Evolutionary conservation across 2,797 vertebrate species (phyloP), one percentile per base, ranked within the genome.

Genomic region (Lycodopsis pacificus): DNA sequence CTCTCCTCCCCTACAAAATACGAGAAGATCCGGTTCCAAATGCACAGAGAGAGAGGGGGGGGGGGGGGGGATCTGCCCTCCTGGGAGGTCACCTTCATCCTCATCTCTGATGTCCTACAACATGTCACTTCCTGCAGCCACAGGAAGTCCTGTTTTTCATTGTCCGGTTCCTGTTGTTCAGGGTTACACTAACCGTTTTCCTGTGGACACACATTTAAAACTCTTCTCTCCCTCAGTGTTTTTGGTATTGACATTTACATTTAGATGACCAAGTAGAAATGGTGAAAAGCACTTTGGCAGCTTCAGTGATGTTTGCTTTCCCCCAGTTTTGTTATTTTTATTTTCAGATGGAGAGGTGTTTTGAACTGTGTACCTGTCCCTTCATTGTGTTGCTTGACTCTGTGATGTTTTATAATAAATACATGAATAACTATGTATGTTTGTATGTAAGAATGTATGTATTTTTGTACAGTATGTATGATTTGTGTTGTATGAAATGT

Each of bases 251-350:
- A 90, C 67, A 81, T 88, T 87, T 75, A 86, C 73, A 85, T 86
- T 81, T 70, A 86, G 81, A 85, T 78, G 80, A 78, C 85, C 90
- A 92, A 90, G 88, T 89, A 89, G 65, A 91, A 92, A 89, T 88
- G 89, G 87, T 94, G 91, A 94, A 92, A 95, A 95, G 95, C 95
- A 96, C 95, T 96, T 95, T 95, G 95, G 94, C 92, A 95, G 95
- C 95, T 95, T 93, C 90, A 86, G 66, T 88, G 88, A 91, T 89
- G 82, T 90, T 89, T 88, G 71, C 86, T 88, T 87, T 77, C 77
- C 79, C 89, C 80, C 71, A 57, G 49, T 69, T 79, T 27, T 22
- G 3, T 68, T 79, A 8, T 14, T 53, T 25, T 12, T 51, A 67
- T 11, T 77, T 83, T 75, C 76, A 86, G 56, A 81, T 57, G 65